Evolutionary conservation across 2,888 invertebrate species (phyloP).

Genomic region (Boloria euphrosyne): DNA sequence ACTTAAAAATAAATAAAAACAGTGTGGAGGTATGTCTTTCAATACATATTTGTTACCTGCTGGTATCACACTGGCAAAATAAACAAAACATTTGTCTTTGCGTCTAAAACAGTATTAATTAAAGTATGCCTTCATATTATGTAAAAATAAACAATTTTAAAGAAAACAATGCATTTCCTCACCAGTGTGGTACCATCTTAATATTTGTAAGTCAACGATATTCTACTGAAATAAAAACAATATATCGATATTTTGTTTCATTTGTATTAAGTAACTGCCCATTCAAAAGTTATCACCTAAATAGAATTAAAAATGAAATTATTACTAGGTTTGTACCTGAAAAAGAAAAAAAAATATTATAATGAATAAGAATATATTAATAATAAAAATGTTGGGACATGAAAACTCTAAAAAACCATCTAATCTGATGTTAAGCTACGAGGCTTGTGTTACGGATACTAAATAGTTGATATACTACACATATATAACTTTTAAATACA

Average conservation of each 20-base stretch:
- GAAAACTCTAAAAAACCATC: too few relatives aligned
- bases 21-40: constrained; percentile 19
- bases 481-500: too few relatives aligned
- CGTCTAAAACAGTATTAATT: background rate
- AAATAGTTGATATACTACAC: too few relatives aligned
- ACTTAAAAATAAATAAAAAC: background rate
- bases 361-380: background rate
- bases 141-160: background rate
- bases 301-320: constrained; percentile 30
- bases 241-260: constrained; percentile 49
- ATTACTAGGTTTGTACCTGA: constrained; percentile 8
- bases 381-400: too few relatives aligned
- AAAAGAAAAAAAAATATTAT: background rate
- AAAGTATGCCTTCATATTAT: background rate
- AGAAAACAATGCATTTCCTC: background rate
- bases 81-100: background rate
- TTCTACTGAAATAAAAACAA: constrained; percentile 61
- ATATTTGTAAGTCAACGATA: constrained; percentile 42
- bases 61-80: constrained; percentile 18
- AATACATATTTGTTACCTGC: constrained; percentile 14
- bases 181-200: constrained; percentile 29
- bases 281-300: constrained; percentile 30
- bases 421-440: too few relatives aligned
- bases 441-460: too few relatives aligned
- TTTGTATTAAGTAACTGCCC: constrained; percentile 46